A percentile compares a stretch with the other conserved stretches of the same genome.
Evolutionary conservation across 2,797 vertebrate species (phyloP).

Genomic region (Phataginus tricuspis): DNA sequence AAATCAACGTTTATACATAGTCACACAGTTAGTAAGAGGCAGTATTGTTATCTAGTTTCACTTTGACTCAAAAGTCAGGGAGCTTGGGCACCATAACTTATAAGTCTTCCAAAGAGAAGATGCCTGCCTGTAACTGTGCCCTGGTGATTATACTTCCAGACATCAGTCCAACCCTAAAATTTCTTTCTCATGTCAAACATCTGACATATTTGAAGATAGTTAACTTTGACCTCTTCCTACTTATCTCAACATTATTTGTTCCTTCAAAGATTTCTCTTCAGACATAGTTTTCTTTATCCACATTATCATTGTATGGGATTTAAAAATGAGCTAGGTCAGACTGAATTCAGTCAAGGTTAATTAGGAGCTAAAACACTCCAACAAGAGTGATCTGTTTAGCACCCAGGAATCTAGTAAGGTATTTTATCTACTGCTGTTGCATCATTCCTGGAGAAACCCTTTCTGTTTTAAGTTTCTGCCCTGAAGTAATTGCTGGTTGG

Average conservation of each 20-base stretch:
- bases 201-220: neutral
- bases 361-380: slow-evolving; percentile 42
- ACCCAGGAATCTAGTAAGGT: neutral
- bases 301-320: slow-evolving; percentile 29
- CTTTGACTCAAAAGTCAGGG: neutral
- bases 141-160: neutral
- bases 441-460: neutral
- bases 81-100: neutral
- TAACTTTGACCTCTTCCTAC: slow-evolving; percentile 24
- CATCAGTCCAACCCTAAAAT: neutral
- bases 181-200: neutral
- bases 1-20: neutral
- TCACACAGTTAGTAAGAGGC: neutral
- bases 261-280: neutral
- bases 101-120: neutral
- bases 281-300: neutral
- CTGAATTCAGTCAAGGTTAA: slow-evolving; percentile 27
- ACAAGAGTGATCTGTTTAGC: neutral
- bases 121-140: neutral
- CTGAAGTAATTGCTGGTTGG: slow-evolving; percentile 48
- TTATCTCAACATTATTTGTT: neutral
- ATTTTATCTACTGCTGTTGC: slow-evolving; percentile 29
- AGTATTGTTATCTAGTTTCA: neutral
- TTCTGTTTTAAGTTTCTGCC: neutral
- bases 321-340: slow-evolving; percentile 1